Evolutionary conservation across 1,140 invertebrate species (phyloP), one percentile per base, ranked within the genome.

Genomic region (Drosophila pectinifera): DNA sequence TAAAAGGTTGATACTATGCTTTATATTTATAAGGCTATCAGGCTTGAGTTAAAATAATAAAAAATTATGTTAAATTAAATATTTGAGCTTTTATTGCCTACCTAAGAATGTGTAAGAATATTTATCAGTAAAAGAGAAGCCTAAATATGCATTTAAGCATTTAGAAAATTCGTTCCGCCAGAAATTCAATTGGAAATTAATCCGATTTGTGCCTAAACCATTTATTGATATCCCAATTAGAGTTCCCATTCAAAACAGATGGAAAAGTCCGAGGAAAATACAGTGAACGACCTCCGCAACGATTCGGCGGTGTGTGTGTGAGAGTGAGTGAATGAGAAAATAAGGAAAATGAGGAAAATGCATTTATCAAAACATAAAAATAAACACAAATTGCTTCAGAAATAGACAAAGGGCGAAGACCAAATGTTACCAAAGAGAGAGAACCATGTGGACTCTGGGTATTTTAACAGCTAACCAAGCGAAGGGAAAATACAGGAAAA

Each of bases 311-410:
- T 43, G 59, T 24, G n/a, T 62, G 58, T 62, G 45, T 46, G 22
- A 36, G 14, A 8, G 28, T 28, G 28, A 28, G 28, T 28, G 28
- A 56, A 42, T 45, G 51, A 8, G 34, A 38, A 38, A 28, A 28
- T 28, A 28, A 28, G 28, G 31, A 53, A 36, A 34, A 53, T 16
- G 54, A 57, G 49, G 59, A 64, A 88, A 89, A 88, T 89, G 77
- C 85, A 88, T 88, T 88, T 88, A 88, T 88, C 84, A 88, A 88
- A 84, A 89, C 85, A 88, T 90, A 88, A 88, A 88, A 88, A 88
- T 88, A 88, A 88, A 89, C 84, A 89, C 84, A 83, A 88, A 89
- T 88, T 89, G 73, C 77, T 80, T 84, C 73, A 59, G 53, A 86
- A 86, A 88, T 86, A 89, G 84, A 88, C 75, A 88, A 88, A 53